phyloP scores from a whole-genome alignment of 2,113 vertebrate species.

The Dermatemys mawii region DNA sequence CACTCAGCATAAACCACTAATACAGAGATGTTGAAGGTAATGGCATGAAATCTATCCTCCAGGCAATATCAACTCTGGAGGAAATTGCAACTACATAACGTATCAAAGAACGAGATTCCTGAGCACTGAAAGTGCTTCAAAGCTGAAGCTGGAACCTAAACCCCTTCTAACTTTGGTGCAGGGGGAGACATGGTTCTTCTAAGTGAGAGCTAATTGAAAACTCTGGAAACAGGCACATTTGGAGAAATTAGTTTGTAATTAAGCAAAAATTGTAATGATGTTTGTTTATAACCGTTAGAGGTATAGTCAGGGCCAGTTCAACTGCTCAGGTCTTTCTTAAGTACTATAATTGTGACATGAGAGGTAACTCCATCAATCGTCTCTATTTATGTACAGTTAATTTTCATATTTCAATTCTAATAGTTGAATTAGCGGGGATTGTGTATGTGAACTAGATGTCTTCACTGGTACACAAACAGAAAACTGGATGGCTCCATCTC shows the following conservation, averaged over 20 bases:
- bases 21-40: constrained; percentile 36
- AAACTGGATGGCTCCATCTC: not conserved
- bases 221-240: not conserved
- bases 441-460: not conserved
- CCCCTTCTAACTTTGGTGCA: not conserved
- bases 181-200: not conserved
- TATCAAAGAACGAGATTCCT: constrained; percentile 5
- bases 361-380: not conserved
- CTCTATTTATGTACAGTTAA: not conserved
- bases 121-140: constrained; percentile 8
- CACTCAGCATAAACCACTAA: not conserved
- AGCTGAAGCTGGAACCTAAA: constrained; percentile 7
- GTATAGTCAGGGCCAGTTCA: not conserved
- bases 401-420: accelerated
- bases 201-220: not conserved
- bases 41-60: constrained; percentile 20
- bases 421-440: not conserved
- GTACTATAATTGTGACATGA: not conserved
- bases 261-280: not conserved
- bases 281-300: not conserved
- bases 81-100: constrained; percentile 18
- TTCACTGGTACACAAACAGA: not conserved
- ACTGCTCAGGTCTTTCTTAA: not conserved
- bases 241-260: not conserved
- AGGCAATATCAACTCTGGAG: constrained; percentile 7